Percentiles rank a stretch among this genome's conserved stretches.
phyloP scores from a whole-genome alignment of 1,140 invertebrate species.

The Drosophila teissieri region DNA sequence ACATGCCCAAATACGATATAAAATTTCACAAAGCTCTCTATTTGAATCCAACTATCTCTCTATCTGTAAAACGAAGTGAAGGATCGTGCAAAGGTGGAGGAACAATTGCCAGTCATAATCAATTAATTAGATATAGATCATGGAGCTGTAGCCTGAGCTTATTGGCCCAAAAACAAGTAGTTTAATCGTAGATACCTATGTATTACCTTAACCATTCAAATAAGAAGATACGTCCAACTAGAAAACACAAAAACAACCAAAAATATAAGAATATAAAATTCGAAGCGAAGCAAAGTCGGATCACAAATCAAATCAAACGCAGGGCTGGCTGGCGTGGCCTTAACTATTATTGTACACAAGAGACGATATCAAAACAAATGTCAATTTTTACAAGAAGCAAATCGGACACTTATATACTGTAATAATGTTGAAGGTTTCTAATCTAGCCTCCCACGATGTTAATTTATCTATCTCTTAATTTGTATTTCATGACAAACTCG shows the following conservation, averaged over 20 bases:
- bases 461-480: not conserved
- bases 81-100: slow-evolving; percentile 4
- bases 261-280: not conserved
- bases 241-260: not conserved
- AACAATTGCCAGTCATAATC: slow-evolving; percentile 34
- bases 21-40: slow-evolving; percentile 36
- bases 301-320: slow-evolving; percentile 34
- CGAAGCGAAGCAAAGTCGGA: not conserved
- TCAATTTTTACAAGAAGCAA: slow-evolving; percentile 58
- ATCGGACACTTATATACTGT: slow-evolving; percentile 31
- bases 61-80: not conserved
- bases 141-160: slow-evolving; percentile 47
- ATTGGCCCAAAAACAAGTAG: slow-evolving; percentile 30
- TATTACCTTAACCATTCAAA: slow-evolving; percentile 37
- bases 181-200: slow-evolving; percentile 27
- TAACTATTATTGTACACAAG: slow-evolving; percentile 42
- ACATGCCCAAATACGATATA: slow-evolving; percentile 11
- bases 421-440: slow-evolving; percentile 29
- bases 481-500: slow-evolving; percentile 8
- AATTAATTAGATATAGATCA: slow-evolving; percentile 30
- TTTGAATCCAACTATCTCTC: slow-evolving; percentile 2
- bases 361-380: slow-evolving; percentile 74
- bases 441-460: not conserved
- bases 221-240: slow-evolving; percentile 59
- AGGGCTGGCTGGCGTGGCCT: slow-evolving; percentile 36